phyloP scores from a whole-genome alignment of 53 echinoderm and acorn worm genomes.

The Apostichopus leukothele region DNA sequence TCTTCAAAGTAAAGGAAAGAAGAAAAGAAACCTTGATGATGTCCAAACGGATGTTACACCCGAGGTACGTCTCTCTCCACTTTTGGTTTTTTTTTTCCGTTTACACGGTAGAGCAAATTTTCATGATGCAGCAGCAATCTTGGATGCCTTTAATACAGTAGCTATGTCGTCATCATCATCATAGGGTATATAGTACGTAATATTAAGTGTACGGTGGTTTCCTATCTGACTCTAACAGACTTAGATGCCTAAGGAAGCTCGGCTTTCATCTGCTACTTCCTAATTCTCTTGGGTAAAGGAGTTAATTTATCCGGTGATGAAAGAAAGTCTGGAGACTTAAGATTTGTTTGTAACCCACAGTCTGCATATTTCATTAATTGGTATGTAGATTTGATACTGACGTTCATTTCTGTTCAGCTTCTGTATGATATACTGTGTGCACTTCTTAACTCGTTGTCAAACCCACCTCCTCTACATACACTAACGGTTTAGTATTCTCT shows the following conservation, averaged over 20 bases:
- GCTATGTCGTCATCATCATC: not conserved
- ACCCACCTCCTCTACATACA: no score
- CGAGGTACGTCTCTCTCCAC: not conserved
- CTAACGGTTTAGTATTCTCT: no score
- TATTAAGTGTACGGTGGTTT: not conserved
- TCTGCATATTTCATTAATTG: no score
- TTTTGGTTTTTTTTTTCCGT: not conserved
- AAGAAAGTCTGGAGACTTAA: not conserved
- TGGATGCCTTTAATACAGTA: not conserved
- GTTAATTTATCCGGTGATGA: slow-evolving; percentile 26
- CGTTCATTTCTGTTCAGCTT: no score
- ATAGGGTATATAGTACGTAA: not conserved
- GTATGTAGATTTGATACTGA: no score
- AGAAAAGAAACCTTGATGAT: not conserved
- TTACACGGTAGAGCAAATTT: no score
- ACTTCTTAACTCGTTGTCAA: no score
- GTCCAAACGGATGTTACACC: slow-evolving; percentile 22
- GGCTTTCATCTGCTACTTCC: slow-evolving; percentile 10
- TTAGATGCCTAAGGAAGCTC: not conserved
- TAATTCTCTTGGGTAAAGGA: slow-evolving; percentile 6
- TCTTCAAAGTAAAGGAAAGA: not conserved
- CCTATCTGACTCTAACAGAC: not conserved
- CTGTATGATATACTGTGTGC: no score
- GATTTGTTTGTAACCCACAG: no score
- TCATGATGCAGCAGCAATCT: not conserved